phyloP scores from a whole-genome alignment of 1,140 invertebrate species.

The Drosophila orena region DNA sequence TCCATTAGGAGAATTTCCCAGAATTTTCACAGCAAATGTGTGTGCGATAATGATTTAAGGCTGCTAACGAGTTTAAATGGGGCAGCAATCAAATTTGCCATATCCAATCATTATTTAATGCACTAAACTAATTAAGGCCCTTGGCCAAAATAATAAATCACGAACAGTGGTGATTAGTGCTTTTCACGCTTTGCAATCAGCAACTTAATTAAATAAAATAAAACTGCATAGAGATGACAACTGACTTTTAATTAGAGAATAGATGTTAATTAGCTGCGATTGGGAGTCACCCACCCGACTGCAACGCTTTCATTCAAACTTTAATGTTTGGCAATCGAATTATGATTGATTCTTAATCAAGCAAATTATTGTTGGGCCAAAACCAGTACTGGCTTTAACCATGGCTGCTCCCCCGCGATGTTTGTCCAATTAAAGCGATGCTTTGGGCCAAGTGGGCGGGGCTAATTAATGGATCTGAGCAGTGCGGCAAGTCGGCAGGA shows the following conservation, averaged over 20 bases:
- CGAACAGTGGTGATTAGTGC: constrained; percentile 6
- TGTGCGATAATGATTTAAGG: background rate
- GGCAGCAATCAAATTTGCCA: background rate
- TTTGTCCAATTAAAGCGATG: constrained; percentile 46
- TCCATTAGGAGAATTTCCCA: constrained; percentile 10
- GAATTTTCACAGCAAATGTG: too few relatives aligned
- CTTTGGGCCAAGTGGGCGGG: constrained; percentile 24
- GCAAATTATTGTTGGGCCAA: constrained; percentile 29
- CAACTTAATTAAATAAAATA: constrained; percentile 28
- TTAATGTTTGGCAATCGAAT: constrained; percentile 23
- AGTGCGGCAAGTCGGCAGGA: constrained; percentile 23
- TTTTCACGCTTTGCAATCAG: constrained; percentile 12
- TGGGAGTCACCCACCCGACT: constrained; percentile 1
- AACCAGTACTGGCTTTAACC: constrained; percentile 32
- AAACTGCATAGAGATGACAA: constrained; percentile 11
- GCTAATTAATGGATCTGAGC: constrained; percentile 36
- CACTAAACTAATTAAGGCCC: background rate
- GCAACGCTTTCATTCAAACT: constrained; percentile 2
- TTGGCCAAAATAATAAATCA: constrained; percentile 1
- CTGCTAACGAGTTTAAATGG: background rate
- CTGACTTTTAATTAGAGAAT: constrained; percentile 18
- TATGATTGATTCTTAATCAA: constrained; percentile 55
- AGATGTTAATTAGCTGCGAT: constrained; percentile 37
- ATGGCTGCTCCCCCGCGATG: constrained; percentile 20
- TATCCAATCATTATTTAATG: background rate